Percentiles rank a stretch among this genome's conserved stretches.
phyloP scores from a whole-genome alignment of 2,888 invertebrate genomes.

The Lydus trimaculatus region DNA sequence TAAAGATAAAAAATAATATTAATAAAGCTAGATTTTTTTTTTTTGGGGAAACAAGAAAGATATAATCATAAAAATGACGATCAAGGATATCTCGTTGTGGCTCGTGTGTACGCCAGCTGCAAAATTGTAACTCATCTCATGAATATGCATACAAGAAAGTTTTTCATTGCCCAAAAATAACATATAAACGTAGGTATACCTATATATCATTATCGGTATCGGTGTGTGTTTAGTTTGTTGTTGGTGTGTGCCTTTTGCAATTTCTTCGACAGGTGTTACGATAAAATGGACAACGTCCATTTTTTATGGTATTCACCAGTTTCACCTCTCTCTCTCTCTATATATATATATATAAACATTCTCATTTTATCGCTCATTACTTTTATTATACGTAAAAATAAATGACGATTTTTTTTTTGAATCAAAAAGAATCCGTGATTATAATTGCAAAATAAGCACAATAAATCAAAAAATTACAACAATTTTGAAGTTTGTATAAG shows the following conservation, averaged over 20 bases:
- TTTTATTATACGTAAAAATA: background rate
- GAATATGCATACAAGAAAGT: slow-evolving; percentile 34
- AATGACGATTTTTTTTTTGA: background rate
- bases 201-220: background rate
- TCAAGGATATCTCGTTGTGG: slow-evolving; percentile 7
- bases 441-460: background rate
- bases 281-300: background rate
- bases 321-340: background rate
- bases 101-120: slow-evolving; percentile 7
- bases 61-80: background rate
- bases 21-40: no score
- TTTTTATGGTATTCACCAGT: background rate
- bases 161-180: slow-evolving; percentile 28
- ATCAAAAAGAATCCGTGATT: background rate
- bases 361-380: background rate
- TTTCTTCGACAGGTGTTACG: slow-evolving; percentile 6
- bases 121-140: slow-evolving; percentile 18
- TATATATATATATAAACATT: background rate
- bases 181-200: slow-evolving; percentile 5
- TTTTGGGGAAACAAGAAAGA: background rate
- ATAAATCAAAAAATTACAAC: background rate
- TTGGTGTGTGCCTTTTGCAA: slow-evolving; percentile 4
- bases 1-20: slow-evolving; percentile 5
- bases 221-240: background rate
- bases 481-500: background rate